Conservation (phyloP, 2,113 vertebrate species). For the Limnothrissa miodon region DNA sequence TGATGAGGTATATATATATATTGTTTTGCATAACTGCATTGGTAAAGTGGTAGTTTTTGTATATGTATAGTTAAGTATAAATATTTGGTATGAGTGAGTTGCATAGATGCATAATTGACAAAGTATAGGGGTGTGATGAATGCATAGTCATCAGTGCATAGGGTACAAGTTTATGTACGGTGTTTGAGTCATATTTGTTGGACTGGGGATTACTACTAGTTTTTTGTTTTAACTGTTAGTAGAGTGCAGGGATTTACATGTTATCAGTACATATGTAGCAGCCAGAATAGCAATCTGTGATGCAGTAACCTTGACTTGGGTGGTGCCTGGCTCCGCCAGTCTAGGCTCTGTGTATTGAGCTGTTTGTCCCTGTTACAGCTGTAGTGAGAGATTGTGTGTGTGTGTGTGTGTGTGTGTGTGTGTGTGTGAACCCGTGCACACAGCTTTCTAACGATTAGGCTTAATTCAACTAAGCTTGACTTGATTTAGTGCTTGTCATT, state of each 20-base stretch:
- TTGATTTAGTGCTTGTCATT: neutral
- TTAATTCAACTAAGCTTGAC: conserved; percentile 8
- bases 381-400: neutral
- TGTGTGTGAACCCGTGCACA: neutral
- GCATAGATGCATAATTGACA: too few species aligned
- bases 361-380: neutral
- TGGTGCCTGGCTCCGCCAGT: neutral
- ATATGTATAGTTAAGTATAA: too few species aligned
- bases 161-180: neutral
- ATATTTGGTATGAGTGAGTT: too few species aligned
- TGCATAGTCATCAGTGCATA: neutral
- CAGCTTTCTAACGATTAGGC: neutral
- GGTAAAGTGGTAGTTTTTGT: too few species aligned
- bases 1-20: neutral
- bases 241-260: neutral
- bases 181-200: too few species aligned
- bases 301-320: neutral
- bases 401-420: neutral
- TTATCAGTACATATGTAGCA: neutral
- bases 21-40: too few species aligned
- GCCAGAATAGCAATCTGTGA: neutral
- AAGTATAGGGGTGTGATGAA: neutral
- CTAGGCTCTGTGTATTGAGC: neutral
- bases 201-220: too few species aligned
- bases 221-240: too few species aligned